Evolutionary conservation across 2,888 invertebrate genomes (phyloP).

Genomic region (Cheilosia soror): DNA sequence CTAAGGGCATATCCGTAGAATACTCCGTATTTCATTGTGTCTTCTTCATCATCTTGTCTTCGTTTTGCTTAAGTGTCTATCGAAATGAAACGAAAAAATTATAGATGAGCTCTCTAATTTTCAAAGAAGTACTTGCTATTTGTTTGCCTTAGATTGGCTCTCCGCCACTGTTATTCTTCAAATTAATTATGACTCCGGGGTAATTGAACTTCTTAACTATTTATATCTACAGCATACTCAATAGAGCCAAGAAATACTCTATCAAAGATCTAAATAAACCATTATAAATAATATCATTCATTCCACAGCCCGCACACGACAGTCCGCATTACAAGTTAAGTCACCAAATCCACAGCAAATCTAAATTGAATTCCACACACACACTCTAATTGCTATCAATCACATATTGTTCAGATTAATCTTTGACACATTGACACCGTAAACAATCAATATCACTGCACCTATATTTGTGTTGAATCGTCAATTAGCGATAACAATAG

Average conservation of each 20-base stretch:
- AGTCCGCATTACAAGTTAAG: neutral
- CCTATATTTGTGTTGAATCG: neutral
- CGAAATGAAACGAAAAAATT: no score
- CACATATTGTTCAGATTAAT: neutral
- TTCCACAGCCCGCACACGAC: neutral
- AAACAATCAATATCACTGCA: neutral
- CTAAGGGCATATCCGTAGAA: no score
- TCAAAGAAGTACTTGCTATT: neutral
- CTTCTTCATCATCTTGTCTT: no score
- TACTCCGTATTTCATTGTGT: no score
- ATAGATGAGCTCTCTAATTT: neutral
- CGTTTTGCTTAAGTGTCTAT: no score
- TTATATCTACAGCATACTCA: neutral
- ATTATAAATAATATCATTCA: neutral
- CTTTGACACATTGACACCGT: constrained; percentile 5
- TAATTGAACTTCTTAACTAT: neutral
- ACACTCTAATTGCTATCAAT: neutral
- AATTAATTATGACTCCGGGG: neutral
- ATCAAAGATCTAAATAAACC: no score
- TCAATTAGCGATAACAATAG: neutral
- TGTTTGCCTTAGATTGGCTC: neutral
- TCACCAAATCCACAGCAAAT: neutral
- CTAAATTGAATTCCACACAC: neutral
- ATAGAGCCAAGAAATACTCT: neutral
- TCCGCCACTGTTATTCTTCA: neutral